Conservation (phyloP, 2,888 invertebrate species). For the Sphaeridia pumilis region DNA sequence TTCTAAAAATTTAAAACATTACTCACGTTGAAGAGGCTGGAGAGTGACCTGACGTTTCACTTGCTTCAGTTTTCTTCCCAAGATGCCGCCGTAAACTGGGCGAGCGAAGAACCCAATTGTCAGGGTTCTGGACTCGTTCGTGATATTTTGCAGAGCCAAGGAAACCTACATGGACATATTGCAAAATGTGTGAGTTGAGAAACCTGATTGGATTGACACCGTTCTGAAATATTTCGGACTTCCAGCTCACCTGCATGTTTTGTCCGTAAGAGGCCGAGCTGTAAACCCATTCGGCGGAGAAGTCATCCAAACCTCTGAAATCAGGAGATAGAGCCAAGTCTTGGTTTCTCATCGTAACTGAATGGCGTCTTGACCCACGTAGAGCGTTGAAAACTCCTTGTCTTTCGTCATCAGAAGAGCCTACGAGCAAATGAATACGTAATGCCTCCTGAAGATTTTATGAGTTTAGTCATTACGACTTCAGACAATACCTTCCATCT, state of each 20-base stretch:
- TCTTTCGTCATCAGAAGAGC: slow-evolving; percentile 53
- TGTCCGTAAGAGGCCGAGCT: slow-evolving; percentile 54
- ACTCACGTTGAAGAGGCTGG: slow-evolving; percentile 48
- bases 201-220: neutral
- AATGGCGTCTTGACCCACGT: slow-evolving; percentile 51
- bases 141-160: slow-evolving; percentile 46
- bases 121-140: slow-evolving; percentile 51
- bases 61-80: slow-evolving; percentile 51
- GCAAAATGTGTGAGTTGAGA: neutral
- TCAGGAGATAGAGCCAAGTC: slow-evolving; percentile 39
- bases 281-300: slow-evolving; percentile 45
- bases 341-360: slow-evolving; percentile 41
- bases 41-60: slow-evolving; percentile 51
- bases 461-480: neutral
- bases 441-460: neutral
- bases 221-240: neutral
- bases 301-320: slow-evolving; percentile 52
- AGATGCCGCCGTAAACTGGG: slow-evolving; percentile 58
- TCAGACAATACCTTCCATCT: slow-evolving; percentile 43
- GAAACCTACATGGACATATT: slow-evolving; percentile 24
- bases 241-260: slow-evolving; percentile 49
- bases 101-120: slow-evolving; percentile 52
- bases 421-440: slow-evolving; percentile 36
- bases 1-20: neutral
- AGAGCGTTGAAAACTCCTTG: slow-evolving; percentile 56